Conservation (phyloP, 2,113 vertebrate species). For the Ophiodon elongatus region DNA sequence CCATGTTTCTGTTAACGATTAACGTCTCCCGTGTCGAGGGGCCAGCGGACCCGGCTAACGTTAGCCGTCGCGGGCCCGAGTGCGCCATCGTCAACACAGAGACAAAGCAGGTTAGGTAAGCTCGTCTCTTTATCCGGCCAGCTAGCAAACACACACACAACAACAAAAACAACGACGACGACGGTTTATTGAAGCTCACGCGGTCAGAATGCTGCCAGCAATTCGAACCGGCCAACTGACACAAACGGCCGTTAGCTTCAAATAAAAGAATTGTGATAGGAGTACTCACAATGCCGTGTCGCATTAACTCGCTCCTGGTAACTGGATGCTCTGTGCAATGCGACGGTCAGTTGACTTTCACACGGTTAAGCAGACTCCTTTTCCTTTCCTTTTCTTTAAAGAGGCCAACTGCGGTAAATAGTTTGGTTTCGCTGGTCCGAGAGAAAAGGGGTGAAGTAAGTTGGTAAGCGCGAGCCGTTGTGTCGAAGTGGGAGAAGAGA, state of each 20-base stretch:
- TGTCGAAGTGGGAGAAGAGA: slow-evolving; percentile 64
- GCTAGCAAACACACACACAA: background rate
- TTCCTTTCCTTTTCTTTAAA: background rate
- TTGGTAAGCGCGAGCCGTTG: slow-evolving; percentile 14
- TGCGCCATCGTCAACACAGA: slow-evolving; percentile 77
- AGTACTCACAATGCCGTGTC: slow-evolving; percentile 72
- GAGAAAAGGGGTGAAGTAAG: slow-evolving; percentile 1
- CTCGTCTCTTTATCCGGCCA: slow-evolving; percentile 38
- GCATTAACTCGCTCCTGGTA: slow-evolving; percentile 59
- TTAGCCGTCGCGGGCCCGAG: slow-evolving; percentile 75
- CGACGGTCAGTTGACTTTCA: slow-evolving; percentile 38
- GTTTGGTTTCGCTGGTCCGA: background rate
- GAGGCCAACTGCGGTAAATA: background rate
- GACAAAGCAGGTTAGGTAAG: slow-evolving; percentile 78
- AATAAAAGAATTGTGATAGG: too few species aligned
- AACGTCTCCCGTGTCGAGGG: too few species aligned
- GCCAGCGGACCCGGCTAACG: slow-evolving; percentile 48
- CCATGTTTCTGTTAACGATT: too few species aligned
- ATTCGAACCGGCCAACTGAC: background rate
- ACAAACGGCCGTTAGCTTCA: background rate
- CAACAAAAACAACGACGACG: background rate
- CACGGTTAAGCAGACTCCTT: background rate
- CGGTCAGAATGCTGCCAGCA: fast-evolving
- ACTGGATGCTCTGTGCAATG: slow-evolving; percentile 35
- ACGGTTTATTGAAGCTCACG: background rate